Base-by-base conservation (phyloP, 2,797 vertebrate genomes). In the Jordanella pulchra region DNA sequence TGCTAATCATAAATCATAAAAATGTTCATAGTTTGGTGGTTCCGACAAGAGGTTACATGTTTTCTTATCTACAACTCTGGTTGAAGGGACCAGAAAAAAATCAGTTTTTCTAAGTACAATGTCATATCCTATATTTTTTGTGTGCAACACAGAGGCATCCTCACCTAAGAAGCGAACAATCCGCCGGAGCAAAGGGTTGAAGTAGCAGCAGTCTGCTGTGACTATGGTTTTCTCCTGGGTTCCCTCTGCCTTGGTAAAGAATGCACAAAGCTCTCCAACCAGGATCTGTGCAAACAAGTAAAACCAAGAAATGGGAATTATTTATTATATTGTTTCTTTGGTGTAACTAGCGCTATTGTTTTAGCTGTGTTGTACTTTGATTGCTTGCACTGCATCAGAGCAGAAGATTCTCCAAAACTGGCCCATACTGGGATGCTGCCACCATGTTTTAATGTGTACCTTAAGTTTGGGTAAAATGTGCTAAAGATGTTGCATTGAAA, bases 181-280 rank as follows among this genome's bases (percentile, higher is more conserved):
- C 75, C 96, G 94, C 42, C 96, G 92, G 64, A 97, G 93, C 0
- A 96, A 90, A 30, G 96, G 95, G 76, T 95, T 96, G 90, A 96
- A 96, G 87, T 95, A 96, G 87, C 96, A 97, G 92, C 96, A 97
- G 82, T 95, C 95, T 55, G 95, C 95, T 0, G 95, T 96, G 64
- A 96, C 90, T 0, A 96, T 97, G 71, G 95, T 96, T 82, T 93
- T 95, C 89, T 96, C 96, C 69, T 93, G 89, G 1, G 80, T 86
- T 76, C 92, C 82, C 3, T 93, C 93, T 0, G 93, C 83, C 35
- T 95, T 94, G 76, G 93, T 92, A 69, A 96, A 94, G 86, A 95
- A 96, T 1, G 90, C 93, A 0, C 94, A 93, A 84, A 97, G 83
- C 82, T 97, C 96, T 15, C 96, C 96, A 5, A 93, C 76, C 53